phyloP scores from a whole-genome alignment of 2,113 vertebrate species.

The Capra hircus region DNA sequence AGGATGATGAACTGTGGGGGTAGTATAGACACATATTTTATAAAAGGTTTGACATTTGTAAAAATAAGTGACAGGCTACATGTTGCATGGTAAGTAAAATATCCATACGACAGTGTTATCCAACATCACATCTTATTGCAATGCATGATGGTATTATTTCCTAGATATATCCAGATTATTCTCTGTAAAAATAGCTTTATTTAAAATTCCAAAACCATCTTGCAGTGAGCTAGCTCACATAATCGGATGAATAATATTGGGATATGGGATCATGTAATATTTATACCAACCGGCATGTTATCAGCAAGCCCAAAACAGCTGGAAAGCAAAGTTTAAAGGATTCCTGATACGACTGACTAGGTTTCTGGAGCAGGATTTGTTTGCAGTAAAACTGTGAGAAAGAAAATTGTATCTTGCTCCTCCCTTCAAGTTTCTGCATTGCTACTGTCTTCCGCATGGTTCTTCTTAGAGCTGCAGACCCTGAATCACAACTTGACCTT shows the following conservation, averaged over 20 bases:
- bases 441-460: background rate
- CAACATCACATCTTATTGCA: slow-evolving; percentile 18
- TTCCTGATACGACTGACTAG: background rate
- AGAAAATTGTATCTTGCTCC: background rate
- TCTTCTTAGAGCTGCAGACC: background rate
- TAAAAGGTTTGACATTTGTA: background rate
- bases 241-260: slow-evolving; percentile 37
- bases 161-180: background rate
- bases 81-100: slow-evolving; percentile 37
- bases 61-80: background rate
- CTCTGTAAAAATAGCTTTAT: slow-evolving; percentile 21
- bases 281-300: slow-evolving; percentile 14
- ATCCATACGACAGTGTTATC: slow-evolving; percentile 30
- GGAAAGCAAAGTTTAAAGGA: background rate
- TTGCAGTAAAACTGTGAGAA: background rate
- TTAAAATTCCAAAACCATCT: slow-evolving; percentile 26
- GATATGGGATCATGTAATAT: slow-evolving; percentile 12
- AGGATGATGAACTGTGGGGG: background rate
- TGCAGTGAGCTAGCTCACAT: background rate
- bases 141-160: background rate
- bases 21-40: background rate
- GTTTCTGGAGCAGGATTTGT: background rate
- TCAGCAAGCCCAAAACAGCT: slow-evolving; percentile 5
- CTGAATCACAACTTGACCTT: background rate
- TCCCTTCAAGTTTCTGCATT: background rate